These are phyloP conservation scores for Pachyseris speciosa DNA, from an alignment of 64 coral and sea anemone genomes.

Conservation along the genomic window DNA sequence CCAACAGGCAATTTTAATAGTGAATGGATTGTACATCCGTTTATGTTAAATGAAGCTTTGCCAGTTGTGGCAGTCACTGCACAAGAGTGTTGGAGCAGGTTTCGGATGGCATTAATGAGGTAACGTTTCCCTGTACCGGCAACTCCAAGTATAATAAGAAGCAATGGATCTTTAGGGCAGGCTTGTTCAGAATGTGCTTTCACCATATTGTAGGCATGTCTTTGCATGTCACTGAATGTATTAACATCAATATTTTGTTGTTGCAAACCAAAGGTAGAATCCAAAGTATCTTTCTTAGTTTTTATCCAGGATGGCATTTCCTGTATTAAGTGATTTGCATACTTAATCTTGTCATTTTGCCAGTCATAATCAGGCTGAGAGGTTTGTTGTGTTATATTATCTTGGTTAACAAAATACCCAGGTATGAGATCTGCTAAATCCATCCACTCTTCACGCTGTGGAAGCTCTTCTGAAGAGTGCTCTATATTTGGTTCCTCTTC, in stretches of 20 bases:
- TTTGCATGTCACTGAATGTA: slow-evolving; percentile 12
- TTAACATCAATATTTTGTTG: slow-evolving; percentile 44
- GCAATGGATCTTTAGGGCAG: slow-evolving; percentile 1
- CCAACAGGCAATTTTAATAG: slow-evolving; percentile 46
- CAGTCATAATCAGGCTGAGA: slow-evolving; percentile 34
- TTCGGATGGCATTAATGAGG: slow-evolving; percentile 30
- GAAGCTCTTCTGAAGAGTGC: not conserved
- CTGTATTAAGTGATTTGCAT: slow-evolving; percentile 1
- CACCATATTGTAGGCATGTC: slow-evolving; percentile 51
- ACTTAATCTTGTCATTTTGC: slow-evolving; percentile 8
- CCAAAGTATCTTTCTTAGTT: slow-evolving; percentile 20
- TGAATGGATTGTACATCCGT: slow-evolving; percentile 57
- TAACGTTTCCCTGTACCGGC: slow-evolving; percentile 19
- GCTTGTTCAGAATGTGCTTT: slow-evolving; percentile 22
- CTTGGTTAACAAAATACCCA: slow-evolving; percentile 32
- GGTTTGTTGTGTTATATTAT: not conserved
- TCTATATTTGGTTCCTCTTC: slow-evolving; percentile 31
- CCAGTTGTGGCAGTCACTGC: slow-evolving; percentile 46
- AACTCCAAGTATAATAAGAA: not conserved
- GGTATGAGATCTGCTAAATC: slow-evolving; percentile 41
- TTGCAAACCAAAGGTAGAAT: not conserved
- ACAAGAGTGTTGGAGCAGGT: slow-evolving; percentile 3
- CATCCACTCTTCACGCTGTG: slow-evolving; percentile 46
- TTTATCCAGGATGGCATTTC: slow-evolving; percentile 14
- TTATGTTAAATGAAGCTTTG: slow-evolving; percentile 42